Evolutionary conservation across 2,888 invertebrate genomes (phyloP), one percentile per base, ranked within the genome.

Genomic region (Operophtera brumata): DNA sequence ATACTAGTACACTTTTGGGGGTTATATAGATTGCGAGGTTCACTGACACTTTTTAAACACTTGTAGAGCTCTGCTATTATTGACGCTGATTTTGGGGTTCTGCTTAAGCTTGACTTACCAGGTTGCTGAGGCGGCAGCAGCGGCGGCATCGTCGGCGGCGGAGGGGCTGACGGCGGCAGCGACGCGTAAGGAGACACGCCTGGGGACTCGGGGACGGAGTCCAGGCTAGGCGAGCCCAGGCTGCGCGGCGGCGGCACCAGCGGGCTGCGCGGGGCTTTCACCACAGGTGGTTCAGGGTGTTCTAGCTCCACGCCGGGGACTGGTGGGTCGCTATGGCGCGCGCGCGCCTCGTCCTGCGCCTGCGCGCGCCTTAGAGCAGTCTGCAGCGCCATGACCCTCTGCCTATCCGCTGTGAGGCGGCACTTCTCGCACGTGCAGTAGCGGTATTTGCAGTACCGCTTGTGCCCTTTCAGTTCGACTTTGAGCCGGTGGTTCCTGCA

Each of bases 401-500:
- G 97, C 42, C 97, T 87, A 74, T 97, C 96, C 0, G 95, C 95
- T 0, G 97, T 97, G 54, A 96, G 87, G 59, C 94, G 93, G 80
- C 98, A 98, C 86, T 96, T 96, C 65, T 94, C 94, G 85, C 98
- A 98, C 58, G 91, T 92, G 86, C 97, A 97, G 77, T 93, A 92
- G 62, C 96, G 94, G 86, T 92, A 97, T 73, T 93, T 93, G 91
- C 98, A 98, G 86, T 96, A 97, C 28, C 96, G 92, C 82, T 98
- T 98, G 91, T 98, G 98, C 11, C 96, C 97, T 84, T 96, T 97
- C 62, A 97, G 92, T 82, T 94, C 94, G 65, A 96, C 94, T 81
- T 96, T 96, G 75, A 96, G 91, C n/a, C 95, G 93, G 85, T 98
- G 98, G 90, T 97, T 97, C 57, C 96, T 92, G 84, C 98, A 98